A percentile compares a stretch with the other conserved stretches of the same genome.
These are phyloP conservation scores for Amia ocellicauda DNA, from an alignment of 2,113 vertebrate species.

Conservation along the genomic window DNA sequence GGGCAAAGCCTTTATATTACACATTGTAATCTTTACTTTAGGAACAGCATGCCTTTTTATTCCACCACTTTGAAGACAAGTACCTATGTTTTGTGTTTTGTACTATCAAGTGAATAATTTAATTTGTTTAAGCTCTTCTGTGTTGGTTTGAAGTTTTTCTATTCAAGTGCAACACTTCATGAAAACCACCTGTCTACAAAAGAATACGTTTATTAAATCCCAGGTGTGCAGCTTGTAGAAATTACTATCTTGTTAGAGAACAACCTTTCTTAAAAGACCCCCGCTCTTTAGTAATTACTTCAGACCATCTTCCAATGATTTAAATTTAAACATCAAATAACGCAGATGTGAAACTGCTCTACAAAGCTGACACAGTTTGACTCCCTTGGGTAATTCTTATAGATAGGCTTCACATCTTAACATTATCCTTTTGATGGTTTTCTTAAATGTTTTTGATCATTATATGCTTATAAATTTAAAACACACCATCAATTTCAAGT, in stretches of 20 bases:
- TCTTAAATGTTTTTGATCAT: no score
- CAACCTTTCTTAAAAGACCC: not conserved
- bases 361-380: no score
- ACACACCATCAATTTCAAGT: no score
- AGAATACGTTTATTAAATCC: not conserved
- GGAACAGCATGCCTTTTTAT: not conserved
- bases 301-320: not conserved
- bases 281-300: not conserved
- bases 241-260: constrained; percentile 6
- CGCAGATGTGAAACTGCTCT: not conserved
- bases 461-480: no score
- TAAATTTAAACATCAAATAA: not conserved
- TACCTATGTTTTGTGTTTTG: not conserved
- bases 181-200: not conserved
- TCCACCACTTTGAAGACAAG: not conserved
- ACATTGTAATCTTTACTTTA: not conserved
- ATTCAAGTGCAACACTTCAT: not conserved
- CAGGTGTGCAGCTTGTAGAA: not conserved
- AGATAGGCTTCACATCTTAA: no score
- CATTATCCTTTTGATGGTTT: no score
- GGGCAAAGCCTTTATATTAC: not conserved
- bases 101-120: not conserved
- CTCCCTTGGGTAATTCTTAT: no score
- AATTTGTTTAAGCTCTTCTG: not conserved
- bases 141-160: not conserved